Conservation (phyloP, 2,797 vertebrate genomes). For the Acrossocheilus wenchowensis region DNA sequence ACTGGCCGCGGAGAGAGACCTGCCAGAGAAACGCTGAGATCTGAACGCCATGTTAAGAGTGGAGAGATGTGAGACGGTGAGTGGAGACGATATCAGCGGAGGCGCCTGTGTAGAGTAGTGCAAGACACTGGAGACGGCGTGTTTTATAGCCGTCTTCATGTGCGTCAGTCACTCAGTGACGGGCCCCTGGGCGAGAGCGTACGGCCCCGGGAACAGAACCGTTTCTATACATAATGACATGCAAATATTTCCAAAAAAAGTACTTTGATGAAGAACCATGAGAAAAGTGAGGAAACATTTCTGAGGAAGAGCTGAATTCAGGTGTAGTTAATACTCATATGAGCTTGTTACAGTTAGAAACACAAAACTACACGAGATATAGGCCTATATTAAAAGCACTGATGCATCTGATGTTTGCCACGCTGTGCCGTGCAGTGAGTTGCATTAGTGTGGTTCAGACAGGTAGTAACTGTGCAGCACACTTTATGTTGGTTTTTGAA, state of each 20-base stretch:
- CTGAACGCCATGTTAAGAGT: constrained; percentile 23
- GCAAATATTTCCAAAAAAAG: constrained; percentile 1
- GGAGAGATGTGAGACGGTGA: neutral
- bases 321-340: neutral
- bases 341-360: neutral
- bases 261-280: neutral
- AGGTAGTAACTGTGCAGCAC: neutral
- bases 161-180: neutral
- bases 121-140: neutral
- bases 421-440: neutral
- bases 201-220: neutral
- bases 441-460: neutral
- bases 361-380: neutral
- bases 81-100: neutral
- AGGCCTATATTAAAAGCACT: neutral
- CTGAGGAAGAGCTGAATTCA: neutral
- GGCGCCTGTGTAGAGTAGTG: neutral
- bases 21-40: neutral
- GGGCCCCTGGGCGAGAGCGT: neutral
- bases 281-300: constrained; percentile 5
- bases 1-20: neutral
- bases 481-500: neutral
- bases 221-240: constrained; percentile 9
- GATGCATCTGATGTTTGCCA: neutral
- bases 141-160: constrained; percentile 14